phyloP scores from a whole-genome alignment of 2,113 vertebrate species.

The Cranoglanis bouderius region DNA sequence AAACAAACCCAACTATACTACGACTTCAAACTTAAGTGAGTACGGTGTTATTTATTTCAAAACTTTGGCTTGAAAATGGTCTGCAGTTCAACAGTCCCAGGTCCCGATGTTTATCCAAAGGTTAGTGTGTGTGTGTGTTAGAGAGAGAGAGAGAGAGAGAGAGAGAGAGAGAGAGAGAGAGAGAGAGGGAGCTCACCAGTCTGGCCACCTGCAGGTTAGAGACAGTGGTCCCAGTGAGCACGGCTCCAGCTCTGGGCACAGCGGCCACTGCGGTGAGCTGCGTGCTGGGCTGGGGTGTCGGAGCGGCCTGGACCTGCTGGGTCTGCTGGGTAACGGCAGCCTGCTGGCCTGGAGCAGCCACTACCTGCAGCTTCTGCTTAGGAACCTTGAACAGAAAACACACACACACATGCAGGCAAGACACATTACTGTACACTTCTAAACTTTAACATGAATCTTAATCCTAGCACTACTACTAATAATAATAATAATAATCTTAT shows the following conservation, averaged over 20 bases:
- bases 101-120: not conserved
- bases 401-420: not conserved
- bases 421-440: not conserved
- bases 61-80: no score
- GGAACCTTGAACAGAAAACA: conserved; percentile 80
- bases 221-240: conserved; percentile 83
- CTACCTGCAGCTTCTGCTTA: conserved; percentile 71
- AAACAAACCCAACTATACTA: not conserved
- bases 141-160: no score
- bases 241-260: conserved; percentile 79
- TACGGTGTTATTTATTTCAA: not conserved
- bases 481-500: no score
- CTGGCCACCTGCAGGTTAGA: conserved; percentile 88
- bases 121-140: not conserved
- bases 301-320: conserved; percentile 77
- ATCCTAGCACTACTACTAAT: no score
- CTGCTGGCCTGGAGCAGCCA: conserved; percentile 81
- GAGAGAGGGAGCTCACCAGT: conserved; percentile 78
- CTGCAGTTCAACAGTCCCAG: no score
- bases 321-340: conserved; percentile 72
- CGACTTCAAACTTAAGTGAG: not conserved
- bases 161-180: not conserved
- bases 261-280: conserved; percentile 87
- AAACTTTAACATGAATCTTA: not conserved
- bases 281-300: conserved; percentile 78